Conservation (phyloP, 2,797 vertebrate genomes). For the Hoplostethus atlanticus region DNA sequence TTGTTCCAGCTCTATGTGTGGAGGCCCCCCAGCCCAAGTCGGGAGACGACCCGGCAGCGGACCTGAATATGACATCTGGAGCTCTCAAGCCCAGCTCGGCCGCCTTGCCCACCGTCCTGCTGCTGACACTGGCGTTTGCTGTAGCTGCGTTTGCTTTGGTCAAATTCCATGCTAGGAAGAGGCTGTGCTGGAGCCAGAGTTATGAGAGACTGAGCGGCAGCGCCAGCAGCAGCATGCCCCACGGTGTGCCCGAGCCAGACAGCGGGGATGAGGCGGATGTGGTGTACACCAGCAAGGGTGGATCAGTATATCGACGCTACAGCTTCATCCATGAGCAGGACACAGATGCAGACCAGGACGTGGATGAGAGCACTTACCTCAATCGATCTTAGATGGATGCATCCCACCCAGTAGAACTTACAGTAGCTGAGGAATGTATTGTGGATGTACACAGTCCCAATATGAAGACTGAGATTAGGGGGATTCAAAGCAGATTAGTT, state of each 20-base stretch:
- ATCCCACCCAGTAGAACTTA: background rate
- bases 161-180: constrained; percentile 79
- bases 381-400: constrained; percentile 63
- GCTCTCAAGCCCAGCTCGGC: constrained; percentile 71
- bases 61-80: constrained; percentile 59
- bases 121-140: constrained; percentile 67
- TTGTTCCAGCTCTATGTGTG: constrained; percentile 81
- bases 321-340: constrained; percentile 81
- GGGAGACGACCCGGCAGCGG: constrained; percentile 39
- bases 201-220: constrained; percentile 85
- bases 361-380: constrained; percentile 69
- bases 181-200: constrained; percentile 85
- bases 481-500: constrained; percentile 29
- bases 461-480: constrained; percentile 19
- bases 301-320: constrained; percentile 79
- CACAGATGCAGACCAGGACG: constrained; percentile 65
- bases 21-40: constrained; percentile 70
- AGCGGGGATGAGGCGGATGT: constrained; percentile 87
- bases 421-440: constrained; percentile 13
- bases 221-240: constrained; percentile 74
- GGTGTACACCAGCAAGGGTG: constrained; percentile 85
- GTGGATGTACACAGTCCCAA: constrained; percentile 1
- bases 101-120: constrained; percentile 71
- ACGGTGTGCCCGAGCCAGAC: constrained; percentile 80
- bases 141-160: constrained; percentile 75